Evolutionary conservation across 2,888 invertebrate species (phyloP).

Genomic region (Cremastobaeus sp.): DNA sequence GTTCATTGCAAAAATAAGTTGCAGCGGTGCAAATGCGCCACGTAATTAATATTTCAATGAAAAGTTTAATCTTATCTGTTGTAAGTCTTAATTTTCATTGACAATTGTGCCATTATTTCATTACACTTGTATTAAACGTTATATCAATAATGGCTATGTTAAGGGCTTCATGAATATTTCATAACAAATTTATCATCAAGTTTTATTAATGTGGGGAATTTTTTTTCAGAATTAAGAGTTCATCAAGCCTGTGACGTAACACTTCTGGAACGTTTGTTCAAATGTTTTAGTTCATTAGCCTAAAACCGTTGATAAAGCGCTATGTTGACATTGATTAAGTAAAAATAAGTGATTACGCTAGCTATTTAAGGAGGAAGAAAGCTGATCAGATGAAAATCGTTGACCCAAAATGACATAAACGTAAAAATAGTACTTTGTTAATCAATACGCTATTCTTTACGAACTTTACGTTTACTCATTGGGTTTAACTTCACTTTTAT

Average conservation of each 20-base stretch:
- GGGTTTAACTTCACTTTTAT: not conserved
- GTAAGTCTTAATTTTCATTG: too few species aligned
- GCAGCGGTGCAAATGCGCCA: too few species aligned
- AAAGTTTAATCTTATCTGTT: too few species aligned
- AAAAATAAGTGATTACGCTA: slow-evolving; percentile 3
- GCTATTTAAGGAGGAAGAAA: not conserved
- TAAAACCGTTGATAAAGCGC: slow-evolving; percentile 16
- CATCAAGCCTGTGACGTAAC: too few species aligned
- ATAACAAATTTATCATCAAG: too few species aligned
- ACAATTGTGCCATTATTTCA: too few species aligned
- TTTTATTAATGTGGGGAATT: too few species aligned
- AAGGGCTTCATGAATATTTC: too few species aligned
- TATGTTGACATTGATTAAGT: slow-evolving; percentile 17
- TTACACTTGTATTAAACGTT: too few species aligned
- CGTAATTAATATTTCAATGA: slow-evolving; percentile 21
- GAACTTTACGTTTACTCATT: slow-evolving; percentile 10
- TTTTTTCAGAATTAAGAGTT: too few species aligned
- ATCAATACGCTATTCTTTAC: slow-evolving; percentile 12
- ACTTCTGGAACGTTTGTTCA: too few species aligned
- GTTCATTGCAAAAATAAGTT: slow-evolving; percentile 10
- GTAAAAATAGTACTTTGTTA: slow-evolving; percentile 11
- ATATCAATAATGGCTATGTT: too few species aligned
- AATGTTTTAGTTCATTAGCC: slow-evolving; percentile 6
- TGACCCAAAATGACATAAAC: slow-evolving; percentile 11
- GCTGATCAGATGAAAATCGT: slow-evolving; percentile 8